Conservation (phyloP, 2,113 vertebrate genomes). For the Cariama cristata region DNA sequence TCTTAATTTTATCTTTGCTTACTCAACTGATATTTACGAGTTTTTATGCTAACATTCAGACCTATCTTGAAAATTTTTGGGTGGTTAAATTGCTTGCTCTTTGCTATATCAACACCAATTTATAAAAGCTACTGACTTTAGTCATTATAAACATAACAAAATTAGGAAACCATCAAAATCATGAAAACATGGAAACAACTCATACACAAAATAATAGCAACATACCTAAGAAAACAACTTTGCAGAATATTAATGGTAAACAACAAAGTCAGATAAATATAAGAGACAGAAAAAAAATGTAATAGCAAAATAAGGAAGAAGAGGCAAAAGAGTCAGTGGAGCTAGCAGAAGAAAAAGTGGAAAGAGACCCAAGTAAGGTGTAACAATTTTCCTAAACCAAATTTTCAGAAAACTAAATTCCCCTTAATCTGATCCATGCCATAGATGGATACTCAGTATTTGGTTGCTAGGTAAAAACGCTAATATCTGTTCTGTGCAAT, state of each 20-base stretch:
- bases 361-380: neutral
- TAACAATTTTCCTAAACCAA: neutral
- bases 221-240: neutral
- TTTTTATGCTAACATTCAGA: neutral
- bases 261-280: neutral
- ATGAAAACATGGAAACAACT: neutral
- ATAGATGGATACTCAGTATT: neutral
- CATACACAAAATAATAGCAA: neutral
- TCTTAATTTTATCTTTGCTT: neutral
- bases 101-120: neutral
- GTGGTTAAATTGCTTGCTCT: neutral
- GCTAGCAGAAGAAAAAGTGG: neutral
- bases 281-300: neutral
- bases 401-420: neutral
- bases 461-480: neutral
- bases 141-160: neutral
- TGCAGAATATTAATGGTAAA: neutral
- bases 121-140: neutral
- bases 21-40: neutral
- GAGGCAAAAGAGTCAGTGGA: neutral
- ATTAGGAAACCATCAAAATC: neutral
- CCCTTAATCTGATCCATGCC: neutral
- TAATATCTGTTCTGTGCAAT: neutral
- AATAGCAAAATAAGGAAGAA: neutral
- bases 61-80: neutral